Base-by-base conservation (phyloP, 2,797 vertebrate genomes). In the Prunella strophiata region DNA sequence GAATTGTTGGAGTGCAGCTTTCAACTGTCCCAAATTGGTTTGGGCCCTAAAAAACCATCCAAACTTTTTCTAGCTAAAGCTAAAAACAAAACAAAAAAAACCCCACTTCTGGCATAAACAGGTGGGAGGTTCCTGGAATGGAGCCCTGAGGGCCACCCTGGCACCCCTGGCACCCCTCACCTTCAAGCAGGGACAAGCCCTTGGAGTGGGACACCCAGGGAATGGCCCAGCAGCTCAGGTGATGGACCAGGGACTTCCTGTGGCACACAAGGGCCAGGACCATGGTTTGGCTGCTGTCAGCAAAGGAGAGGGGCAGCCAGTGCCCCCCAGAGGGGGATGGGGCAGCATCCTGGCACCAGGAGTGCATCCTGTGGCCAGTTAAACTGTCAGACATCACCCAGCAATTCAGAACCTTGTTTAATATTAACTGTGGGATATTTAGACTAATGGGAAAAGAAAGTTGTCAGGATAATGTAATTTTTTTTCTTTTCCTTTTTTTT, bases 101-200 rank as follows among this genome's bases (percentile, higher is more conserved):
- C 16, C 8, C 16, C 8, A 1, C 20, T 38, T 15, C 50, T 54
- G 54, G 34, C 10, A 10, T 2, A 29, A 32, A 18, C 30, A 62
- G 12, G 38, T 30, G 32, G 21, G 22, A 68, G 20, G 27, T 10
- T 70, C n/a, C 34, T 4, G 38, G 32, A 50, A 1, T 4, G 30
- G 59, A 38, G 36, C 4, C 57, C 23, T 29, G 6, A 5, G 27
- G 38, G 27, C 12, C 67, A 55, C 38, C 58, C 67, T 6, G 4
- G 63, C 12, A 54, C 5, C 8, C 15, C 9, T 0, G 0, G 27
- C 27, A 38, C 3, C 10, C 48, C 7, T 3, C 6, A 8, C 16
- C 63, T 23, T 9, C 11, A 6, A 6, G 21, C 0, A 16, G 50
- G 45, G 48, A 36, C 1, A 2, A 45, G 16, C 22, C 22, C 75